Percentiles rank a stretch among this genome's conserved stretches.
Evolutionary conservation across 2,888 invertebrate genomes (phyloP).

Genomic region (Melieria picta): DNA sequence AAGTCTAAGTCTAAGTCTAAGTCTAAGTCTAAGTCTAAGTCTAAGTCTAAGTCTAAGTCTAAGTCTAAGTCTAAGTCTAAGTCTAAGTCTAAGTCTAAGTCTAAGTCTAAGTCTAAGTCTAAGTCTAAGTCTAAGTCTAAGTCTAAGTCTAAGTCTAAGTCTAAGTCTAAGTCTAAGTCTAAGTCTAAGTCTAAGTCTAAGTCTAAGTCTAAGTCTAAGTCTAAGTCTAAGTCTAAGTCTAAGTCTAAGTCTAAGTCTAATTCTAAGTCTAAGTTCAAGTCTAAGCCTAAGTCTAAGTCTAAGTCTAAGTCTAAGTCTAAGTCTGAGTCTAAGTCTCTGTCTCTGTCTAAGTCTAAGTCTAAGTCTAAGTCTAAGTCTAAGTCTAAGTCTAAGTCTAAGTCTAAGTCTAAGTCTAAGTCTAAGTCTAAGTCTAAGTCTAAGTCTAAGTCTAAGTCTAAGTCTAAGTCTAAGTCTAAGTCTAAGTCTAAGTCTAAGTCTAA

Average conservation of each 20-base stretch:
- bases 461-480: too few species aligned
- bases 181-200: constrained; percentile 5
- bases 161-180: constrained; percentile 6
- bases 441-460: too few species aligned
- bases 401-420: neutral
- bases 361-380: neutral
- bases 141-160: constrained; percentile 7
- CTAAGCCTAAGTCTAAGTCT: too few species aligned
- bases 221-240: neutral
- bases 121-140: neutral
- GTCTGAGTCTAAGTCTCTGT: too few species aligned
- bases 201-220: constrained; percentile 4
- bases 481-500: too few species aligned
- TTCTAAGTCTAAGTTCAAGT: too few species aligned
- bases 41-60: neutral
- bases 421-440: neutral
- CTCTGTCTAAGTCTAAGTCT: neutral
- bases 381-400: neutral
- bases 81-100: too few species aligned
- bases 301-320: too few species aligned
- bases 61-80: too few species aligned
- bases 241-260: neutral
- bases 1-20: constrained; percentile 6
- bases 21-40: neutral
- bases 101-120: too few species aligned